phyloP scores from a whole-genome alignment of 2,888 invertebrate species.

The Cotesia congregata region DNA sequence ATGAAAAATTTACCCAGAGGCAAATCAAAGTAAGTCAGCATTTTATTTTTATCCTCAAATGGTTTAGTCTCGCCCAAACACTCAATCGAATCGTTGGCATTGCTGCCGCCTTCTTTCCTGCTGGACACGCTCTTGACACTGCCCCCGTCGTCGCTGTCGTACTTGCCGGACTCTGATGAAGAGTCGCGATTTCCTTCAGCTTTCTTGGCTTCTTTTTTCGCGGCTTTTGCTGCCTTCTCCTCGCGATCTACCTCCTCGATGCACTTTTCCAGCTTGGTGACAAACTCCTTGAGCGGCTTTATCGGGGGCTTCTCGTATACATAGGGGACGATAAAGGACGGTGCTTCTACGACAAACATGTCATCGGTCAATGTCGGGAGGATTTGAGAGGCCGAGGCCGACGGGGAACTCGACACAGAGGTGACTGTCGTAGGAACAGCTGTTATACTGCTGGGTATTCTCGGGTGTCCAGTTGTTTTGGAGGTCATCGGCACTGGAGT shows the following conservation, averaged over 20 bases:
- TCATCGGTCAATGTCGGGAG: slow-evolving; percentile 90
- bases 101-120: slow-evolving; percentile 65
- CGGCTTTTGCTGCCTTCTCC: slow-evolving; percentile 59
- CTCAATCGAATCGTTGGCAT: slow-evolving; percentile 53
- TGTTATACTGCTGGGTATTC: slow-evolving; percentile 52
- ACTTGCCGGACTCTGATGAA: slow-evolving; percentile 31
- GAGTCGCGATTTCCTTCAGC: slow-evolving; percentile 19
- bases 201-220: slow-evolving; percentile 62
- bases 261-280: slow-evolving; percentile 76
- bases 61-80: slow-evolving; percentile 48
- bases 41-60: slow-evolving; percentile 68
- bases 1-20: slow-evolving; percentile 92
- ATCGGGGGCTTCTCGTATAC: slow-evolving; percentile 92
- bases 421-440: slow-evolving; percentile 58
- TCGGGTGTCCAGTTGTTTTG: slow-evolving; percentile 59
- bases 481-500: slow-evolving; percentile 72
- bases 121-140: slow-evolving; percentile 70
- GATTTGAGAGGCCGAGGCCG: slow-evolving; percentile 73
- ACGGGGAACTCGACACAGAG: background rate
- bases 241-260: slow-evolving; percentile 76
- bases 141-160: slow-evolving; percentile 73
- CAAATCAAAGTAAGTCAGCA: slow-evolving; percentile 85
- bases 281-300: slow-evolving; percentile 82
- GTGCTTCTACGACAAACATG: slow-evolving; percentile 93
- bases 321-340: slow-evolving; percentile 93